Evolutionary conservation across 2,888 invertebrate species (phyloP).

Genomic region (Lapara coniferarum): DNA sequence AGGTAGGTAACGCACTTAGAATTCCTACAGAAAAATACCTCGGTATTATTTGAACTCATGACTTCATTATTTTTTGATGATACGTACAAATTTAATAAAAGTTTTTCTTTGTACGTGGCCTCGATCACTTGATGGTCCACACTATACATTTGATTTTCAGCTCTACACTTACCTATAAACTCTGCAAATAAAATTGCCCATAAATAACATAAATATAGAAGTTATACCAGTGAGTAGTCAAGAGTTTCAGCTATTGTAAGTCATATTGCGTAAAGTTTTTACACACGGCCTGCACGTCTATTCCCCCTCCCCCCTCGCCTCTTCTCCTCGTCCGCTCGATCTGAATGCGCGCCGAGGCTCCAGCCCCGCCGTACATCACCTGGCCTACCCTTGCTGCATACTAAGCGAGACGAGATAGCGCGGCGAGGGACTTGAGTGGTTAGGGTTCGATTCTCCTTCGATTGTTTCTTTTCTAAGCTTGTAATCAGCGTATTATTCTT

Average conservation of each 20-base stretch:
- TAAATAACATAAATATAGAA: not conserved
- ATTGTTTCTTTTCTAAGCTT: no score
- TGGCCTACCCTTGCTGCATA: constrained; percentile 17
- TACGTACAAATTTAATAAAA: no score
- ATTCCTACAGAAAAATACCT: no score
- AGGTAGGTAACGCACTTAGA: no score
- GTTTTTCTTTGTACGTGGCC: no score
- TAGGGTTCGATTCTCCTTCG: not conserved
- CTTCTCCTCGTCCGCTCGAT: not conserved
- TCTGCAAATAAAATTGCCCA: no score
- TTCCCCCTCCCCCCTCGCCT: not conserved
- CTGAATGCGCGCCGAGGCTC: constrained; percentile 5
- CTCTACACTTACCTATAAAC: no score
- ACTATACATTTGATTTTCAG: no score
- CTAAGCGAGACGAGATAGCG: not conserved
- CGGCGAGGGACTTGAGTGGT: not conserved
- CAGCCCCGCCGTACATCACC: constrained; percentile 28
- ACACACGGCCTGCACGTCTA: constrained; percentile 11
- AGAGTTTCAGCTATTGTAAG: constrained; percentile 10
- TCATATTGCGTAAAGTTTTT: constrained; percentile 19
- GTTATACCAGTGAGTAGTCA: not conserved
- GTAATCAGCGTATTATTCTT: no score
- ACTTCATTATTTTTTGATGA: no score
- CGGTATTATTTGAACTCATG: no score
- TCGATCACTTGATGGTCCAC: no score